phyloP scores from a whole-genome alignment of 1,140 invertebrate genomes.

The Drosophila lacteicornis region DNA sequence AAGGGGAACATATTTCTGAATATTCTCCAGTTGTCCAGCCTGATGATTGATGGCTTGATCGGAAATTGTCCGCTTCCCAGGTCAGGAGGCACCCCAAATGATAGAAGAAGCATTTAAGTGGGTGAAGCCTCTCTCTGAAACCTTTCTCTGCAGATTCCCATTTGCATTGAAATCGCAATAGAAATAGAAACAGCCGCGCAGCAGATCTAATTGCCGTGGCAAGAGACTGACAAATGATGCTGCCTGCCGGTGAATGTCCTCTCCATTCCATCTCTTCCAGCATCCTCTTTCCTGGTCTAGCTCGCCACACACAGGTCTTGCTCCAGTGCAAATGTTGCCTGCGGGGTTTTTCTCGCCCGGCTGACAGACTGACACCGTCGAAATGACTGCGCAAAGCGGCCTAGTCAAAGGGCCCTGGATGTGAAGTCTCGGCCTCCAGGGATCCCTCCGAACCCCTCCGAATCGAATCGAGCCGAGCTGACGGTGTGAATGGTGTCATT shows the following conservation, averaged over 20 bases:
- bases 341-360: conserved; percentile 38
- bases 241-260: conserved; percentile 29
- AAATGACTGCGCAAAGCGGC: conserved; percentile 53
- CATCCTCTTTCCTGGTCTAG: background rate
- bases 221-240: conserved; percentile 80
- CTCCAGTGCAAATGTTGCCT: conserved; percentile 68
- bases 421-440: background rate
- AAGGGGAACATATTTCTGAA: background rate
- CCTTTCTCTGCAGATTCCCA: background rate
- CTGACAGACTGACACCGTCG: conserved; percentile 51
- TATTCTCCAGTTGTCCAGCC: background rate
- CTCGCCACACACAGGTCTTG: background rate
- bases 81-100: conserved; percentile 6
- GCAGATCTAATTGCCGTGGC: conserved; percentile 79
- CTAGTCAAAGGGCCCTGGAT: conserved; percentile 22
- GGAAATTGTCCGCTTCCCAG: conserved; percentile 5
- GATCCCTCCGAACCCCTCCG: background rate
- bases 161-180: conserved; percentile 13
- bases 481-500: conserved; percentile 82
- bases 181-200: conserved; percentile 59
- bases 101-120: conserved; percentile 12
- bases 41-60: conserved; percentile 26
- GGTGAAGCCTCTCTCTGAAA: background rate
- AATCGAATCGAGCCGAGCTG: conserved; percentile 3
- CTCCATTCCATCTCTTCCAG: conserved; percentile 6